A percentile compares a stretch with the other conserved stretches of the same genome.
Evolutionary conservation across 1,140 invertebrate species (phyloP).

Genomic region (Bombus pascuorum): DNA sequence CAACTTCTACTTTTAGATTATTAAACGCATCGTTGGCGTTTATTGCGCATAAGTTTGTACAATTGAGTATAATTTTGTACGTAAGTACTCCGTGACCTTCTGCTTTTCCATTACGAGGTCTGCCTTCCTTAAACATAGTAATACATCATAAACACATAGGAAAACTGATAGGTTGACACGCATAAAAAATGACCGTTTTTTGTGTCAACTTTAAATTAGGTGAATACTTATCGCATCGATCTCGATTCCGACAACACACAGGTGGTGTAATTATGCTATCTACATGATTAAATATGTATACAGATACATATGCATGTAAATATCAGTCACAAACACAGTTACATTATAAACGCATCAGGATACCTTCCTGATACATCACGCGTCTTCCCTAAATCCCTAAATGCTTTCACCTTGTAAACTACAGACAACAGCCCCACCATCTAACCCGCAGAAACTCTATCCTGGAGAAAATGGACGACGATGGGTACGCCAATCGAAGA

Average conservation of each 20-base stretch:
- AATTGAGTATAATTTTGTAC: no score
- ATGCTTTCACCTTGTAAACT: background rate
- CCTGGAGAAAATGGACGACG: background rate
- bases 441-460: background rate
- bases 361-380: background rate
- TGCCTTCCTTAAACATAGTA: no score
- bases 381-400: background rate
- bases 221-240: background rate
- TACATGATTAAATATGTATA: background rate
- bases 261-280: background rate
- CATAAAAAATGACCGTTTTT: background rate
- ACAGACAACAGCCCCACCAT: background rate
- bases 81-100: no score
- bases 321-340: background rate
- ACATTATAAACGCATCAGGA: background rate
- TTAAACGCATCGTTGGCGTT: no score
- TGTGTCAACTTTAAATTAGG: background rate
- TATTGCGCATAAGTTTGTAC: no score
- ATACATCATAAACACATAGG: background rate
- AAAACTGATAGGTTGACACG: background rate
- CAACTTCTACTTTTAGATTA: no score
- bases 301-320: background rate
- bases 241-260: background rate
- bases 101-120: no score
- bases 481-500: conserved; percentile 48